Evolutionary conservation across 2,113 vertebrate species (phyloP), one percentile per base, ranked within the genome.

Genomic region (Puntigrus tetrazona): DNA sequence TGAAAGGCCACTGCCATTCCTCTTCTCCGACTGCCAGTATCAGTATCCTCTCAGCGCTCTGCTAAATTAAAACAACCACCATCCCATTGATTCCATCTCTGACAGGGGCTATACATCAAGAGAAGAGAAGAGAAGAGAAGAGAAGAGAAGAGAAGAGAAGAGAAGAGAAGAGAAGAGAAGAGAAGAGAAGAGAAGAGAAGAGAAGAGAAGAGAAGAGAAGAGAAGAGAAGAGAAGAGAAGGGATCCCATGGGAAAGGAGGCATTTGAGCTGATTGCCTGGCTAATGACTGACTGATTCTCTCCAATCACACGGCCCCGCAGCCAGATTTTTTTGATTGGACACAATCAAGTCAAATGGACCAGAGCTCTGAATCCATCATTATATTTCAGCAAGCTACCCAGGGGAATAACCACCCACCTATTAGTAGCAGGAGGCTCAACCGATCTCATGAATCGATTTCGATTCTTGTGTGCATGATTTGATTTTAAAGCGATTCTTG

Each of bases 11-110:
- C 85, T 82, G 88, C 89, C 90, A 95, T 95, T 90, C 89, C 90
- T 95, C 93, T 94, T 94, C 91, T 89, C 87, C 90, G 91, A 93
- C 91, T 89, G 91, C 82, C 88, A 91, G 92, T 90, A 94, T 94
- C 90, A 90, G 90, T 93, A 92, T 94, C 93, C 89, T 88, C 91
- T 91, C 92, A 89, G 92, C 92, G 93, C 91, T 90, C 89, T 45
- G 92, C 93, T 94, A 94, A 95, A 95, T 95, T 95, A 95, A 94
- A 94, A 94, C 93, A 94, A 94, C 92, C 88, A 90, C 90, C 92
- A 27, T 94, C 92, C 92, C 92, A 94, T 95, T 94, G 94, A 95
- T 95, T 93, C 92, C 86, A 86, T 84, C 20, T 4, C 81, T 94
- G 94, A 94, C 94, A 93, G 91, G 84, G 83, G 90, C 92, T 87